Base-by-base conservation (phyloP, 2,888 invertebrate genomes). In the Frankliniella intonsa region DNA sequence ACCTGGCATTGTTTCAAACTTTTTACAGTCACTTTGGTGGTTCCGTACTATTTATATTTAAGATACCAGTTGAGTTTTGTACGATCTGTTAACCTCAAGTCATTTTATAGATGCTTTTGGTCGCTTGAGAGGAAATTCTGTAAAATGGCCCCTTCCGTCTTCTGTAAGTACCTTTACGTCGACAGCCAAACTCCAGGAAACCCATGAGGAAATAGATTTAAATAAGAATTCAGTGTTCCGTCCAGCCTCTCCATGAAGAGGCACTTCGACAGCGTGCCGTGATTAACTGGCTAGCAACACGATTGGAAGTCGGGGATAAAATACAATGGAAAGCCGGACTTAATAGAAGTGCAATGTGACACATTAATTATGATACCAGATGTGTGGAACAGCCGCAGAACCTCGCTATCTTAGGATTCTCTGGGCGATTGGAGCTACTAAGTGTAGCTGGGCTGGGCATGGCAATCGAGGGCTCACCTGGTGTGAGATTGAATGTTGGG, bases 221-320 rank as follows among this genome's bases (percentile, higher is more conserved):
- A 76, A 76, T 12, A 22, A 25, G 22, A 76, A 76, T n/a, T 76
- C n/a, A 76, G 69, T 76, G 69, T 25, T 76, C 69, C 69, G 69
- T 76, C 69, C 69, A 76, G 69, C 69, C 69, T 76, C 69, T 76
- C 69, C 69, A 76, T 25, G 69, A 25, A 25, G 69, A 76, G 69
- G 69, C 69, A 76, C 69, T 22, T 76, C 19, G 69, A 22, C 69
- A 76, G 25, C 69, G 69, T 76, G 69, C 69, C 69, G 25, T 76
- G 25, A 22, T 19, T 19, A 55, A 19, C 55, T 55, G 55, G 55
- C 55, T 11, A 19, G 55, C 55, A 19, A 55, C 55, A 55, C 55
- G 55, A 19, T 38, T 38, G 38, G 38, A 38, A 38, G 38, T 38
- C 38, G 38, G 38, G 38, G 38, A 38, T 38, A 38, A 55, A 38